Conservation (phyloP, 1,140 invertebrate genomes). For the Orius insidiosus region DNA sequence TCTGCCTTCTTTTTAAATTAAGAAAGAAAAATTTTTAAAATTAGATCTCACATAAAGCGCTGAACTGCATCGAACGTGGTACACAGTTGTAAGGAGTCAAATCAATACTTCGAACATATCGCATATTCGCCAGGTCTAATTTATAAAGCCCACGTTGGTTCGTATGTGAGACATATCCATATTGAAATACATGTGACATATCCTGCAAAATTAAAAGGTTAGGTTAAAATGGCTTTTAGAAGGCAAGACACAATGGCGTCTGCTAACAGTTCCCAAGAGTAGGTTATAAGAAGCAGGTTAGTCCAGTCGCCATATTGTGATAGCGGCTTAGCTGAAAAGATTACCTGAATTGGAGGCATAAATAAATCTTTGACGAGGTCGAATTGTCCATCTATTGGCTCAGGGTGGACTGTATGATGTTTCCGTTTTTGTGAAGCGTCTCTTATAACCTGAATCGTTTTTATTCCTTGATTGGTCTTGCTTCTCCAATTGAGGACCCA, state of each 20-base stretch:
- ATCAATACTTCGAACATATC: constrained; percentile 57
- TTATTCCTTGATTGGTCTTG: constrained; percentile 37
- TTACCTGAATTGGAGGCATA: constrained; percentile 40
- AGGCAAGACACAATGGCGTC: not conserved
- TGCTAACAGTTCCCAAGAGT: not conserved
- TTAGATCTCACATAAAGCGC: constrained; percentile 40
- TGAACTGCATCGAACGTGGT: constrained; percentile 49
- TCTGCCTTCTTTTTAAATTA: too few species aligned
- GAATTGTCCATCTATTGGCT: constrained; percentile 63
- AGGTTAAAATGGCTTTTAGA: too few species aligned
- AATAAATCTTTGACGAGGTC: constrained; percentile 56
- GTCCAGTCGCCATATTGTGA: too few species aligned
- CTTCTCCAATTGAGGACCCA: constrained; percentile 61
- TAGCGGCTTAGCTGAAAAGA: too few species aligned
- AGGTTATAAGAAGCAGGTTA: not conserved
- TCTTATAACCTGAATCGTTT: constrained; percentile 59
- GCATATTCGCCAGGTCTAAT: constrained; percentile 54
- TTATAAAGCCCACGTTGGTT: constrained; percentile 60
- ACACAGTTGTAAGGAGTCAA: constrained; percentile 59
- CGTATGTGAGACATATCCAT: constrained; percentile 59
- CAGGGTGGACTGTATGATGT: constrained; percentile 60
- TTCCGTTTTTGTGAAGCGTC: constrained; percentile 57
- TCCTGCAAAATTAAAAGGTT: constrained; percentile 28
- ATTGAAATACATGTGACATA: constrained; percentile 45
- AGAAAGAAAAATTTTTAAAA: too few species aligned